phyloP scores from a whole-genome alignment of 2,797 vertebrate genomes.

The Novumbra hubbsi region DNA sequence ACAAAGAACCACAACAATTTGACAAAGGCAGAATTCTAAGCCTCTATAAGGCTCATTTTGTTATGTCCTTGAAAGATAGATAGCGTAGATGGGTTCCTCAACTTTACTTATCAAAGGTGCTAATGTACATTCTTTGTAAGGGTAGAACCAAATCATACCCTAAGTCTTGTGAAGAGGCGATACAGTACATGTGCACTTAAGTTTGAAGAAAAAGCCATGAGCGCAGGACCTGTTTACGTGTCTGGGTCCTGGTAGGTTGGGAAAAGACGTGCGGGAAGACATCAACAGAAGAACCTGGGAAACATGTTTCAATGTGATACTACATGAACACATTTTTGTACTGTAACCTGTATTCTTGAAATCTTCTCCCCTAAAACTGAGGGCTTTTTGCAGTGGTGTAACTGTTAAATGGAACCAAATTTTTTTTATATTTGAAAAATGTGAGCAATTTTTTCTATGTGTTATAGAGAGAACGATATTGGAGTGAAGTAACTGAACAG shows the following conservation, averaged over 20 bases:
- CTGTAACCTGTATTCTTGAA: slow-evolving; percentile 77
- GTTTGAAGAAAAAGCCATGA: slow-evolving; percentile 72
- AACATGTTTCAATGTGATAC: slow-evolving; percentile 65
- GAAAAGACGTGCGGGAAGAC: slow-evolving; percentile 23
- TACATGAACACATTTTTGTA: slow-evolving; percentile 68
- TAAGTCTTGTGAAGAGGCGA: slow-evolving; percentile 24
- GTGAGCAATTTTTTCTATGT: slow-evolving; percentile 60
- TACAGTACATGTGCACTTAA: slow-evolving; percentile 47
- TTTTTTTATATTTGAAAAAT: slow-evolving; percentile 64
- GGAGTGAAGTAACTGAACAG: slow-evolving; percentile 44
- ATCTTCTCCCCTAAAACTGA: slow-evolving; percentile 50
- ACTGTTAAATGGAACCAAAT: slow-evolving; percentile 42
- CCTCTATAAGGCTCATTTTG: slow-evolving; percentile 8
- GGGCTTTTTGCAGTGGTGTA: slow-evolving; percentile 44
- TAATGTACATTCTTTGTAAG: slow-evolving; percentile 36
- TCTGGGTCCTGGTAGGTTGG: slow-evolving; percentile 54
- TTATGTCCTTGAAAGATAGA: slow-evolving; percentile 35
- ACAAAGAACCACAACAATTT: slow-evolving; percentile 31
- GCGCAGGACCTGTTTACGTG: slow-evolving; percentile 34
- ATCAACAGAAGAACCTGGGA: slow-evolving; percentile 51
- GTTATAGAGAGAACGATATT: slow-evolving; percentile 47
- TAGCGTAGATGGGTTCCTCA: background rate
- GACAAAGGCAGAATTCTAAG: slow-evolving; percentile 14
- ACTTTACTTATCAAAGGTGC: slow-evolving; percentile 39
- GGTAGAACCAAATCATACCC: slow-evolving; percentile 48